Percentiles rank a stretch among this genome's conserved stretches.
These are phyloP conservation scores for Neopipo cinnamomea DNA, from an alignment of 2,113 vertebrate species.

Conservation along the genomic window DNA sequence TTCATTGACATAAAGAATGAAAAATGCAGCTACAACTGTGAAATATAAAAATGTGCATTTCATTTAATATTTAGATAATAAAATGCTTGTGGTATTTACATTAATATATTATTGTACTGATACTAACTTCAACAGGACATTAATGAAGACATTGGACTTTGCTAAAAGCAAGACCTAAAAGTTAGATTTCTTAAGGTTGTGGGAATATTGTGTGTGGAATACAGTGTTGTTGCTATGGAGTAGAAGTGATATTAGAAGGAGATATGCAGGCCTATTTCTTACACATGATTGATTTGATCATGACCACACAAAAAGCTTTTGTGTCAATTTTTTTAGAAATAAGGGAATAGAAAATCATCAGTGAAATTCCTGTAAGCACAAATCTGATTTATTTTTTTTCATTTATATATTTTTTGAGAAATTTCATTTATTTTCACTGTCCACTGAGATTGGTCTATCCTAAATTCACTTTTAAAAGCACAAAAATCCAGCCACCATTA, in stretches of 20 bases:
- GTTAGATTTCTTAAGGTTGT: not conserved
- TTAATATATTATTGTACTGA: not conserved
- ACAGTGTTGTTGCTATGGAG: not conserved
- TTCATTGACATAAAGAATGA: not conserved
- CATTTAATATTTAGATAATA: not conserved
- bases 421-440: not conserved
- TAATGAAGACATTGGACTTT: not conserved
- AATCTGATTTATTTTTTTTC: not conserved
- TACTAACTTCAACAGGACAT: not conserved
- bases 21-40: not conserved
- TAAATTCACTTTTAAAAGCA: not conserved
- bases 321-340: not conserved
- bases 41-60: not conserved
- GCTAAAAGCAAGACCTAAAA: not conserved
- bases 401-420: not conserved
- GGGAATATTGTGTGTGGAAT: not conserved
- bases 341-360: not conserved
- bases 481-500: rapidly evolving
- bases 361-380: not conserved
- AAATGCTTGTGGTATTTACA: not conserved
- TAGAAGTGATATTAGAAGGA: not conserved
- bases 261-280: not conserved
- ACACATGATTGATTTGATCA: not conserved
- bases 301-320: not conserved
- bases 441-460: not conserved